Conservation (phyloP, 2,113 vertebrate species). For the Suncus etruscus region DNA sequence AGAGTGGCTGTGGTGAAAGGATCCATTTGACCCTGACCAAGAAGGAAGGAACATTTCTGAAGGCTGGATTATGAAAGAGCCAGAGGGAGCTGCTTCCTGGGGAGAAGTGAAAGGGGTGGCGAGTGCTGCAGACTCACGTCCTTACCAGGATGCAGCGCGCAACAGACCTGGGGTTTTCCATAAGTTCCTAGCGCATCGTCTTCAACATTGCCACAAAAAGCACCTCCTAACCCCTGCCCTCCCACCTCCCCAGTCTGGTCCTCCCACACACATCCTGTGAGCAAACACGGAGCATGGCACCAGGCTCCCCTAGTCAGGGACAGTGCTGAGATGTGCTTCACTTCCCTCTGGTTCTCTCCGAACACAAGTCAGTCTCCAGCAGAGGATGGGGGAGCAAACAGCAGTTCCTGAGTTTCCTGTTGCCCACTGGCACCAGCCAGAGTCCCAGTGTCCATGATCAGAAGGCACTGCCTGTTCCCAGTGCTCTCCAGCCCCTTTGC, state of each 20-base stretch:
- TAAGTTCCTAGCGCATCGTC: not conserved
- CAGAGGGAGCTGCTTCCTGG: not conserved
- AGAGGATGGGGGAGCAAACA: no score
- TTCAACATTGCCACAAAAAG: not conserved
- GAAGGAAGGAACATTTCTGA: constrained; percentile 71
- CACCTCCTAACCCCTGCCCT: not conserved
- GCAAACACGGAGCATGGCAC: not conserved
- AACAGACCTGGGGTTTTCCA: rapidly evolving
- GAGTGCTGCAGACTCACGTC: not conserved
- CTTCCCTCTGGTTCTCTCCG: no score
- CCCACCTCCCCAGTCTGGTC: not conserved
- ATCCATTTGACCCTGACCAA: not conserved
- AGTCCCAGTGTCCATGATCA: not conserved
- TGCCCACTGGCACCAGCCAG: no score
- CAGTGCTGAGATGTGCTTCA: no score
- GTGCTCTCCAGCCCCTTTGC: not conserved
- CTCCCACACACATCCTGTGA: constrained; percentile 19
- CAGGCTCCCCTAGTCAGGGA: not conserved
- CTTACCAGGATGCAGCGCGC: rapidly evolving
- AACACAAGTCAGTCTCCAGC: no score
- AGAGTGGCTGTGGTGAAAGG: not conserved
- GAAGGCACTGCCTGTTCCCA: not conserved
- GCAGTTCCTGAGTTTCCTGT: no score
- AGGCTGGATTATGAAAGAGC: constrained; percentile 71
- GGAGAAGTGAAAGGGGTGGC: not conserved